Conservation (phyloP, 2,113 vertebrate species). For the Trachemys scripta region DNA sequence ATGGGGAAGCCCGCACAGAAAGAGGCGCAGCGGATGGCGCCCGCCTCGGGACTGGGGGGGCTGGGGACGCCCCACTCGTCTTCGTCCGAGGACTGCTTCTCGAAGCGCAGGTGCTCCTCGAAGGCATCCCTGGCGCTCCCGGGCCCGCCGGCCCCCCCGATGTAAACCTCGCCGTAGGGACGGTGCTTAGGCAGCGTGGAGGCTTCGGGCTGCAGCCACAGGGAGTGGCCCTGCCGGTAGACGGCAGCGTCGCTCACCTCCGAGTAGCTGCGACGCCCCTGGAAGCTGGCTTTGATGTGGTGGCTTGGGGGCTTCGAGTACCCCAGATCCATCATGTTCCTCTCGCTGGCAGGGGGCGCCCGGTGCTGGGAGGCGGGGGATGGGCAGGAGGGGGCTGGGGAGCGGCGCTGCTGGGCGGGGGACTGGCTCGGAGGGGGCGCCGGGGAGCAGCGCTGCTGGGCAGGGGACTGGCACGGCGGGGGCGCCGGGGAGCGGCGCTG, state of each 20-base stretch:
- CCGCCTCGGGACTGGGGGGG: constrained; percentile 84
- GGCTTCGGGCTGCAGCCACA: constrained; percentile 89
- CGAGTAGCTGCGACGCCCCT: constrained; percentile 95
- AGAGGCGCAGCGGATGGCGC: constrained; percentile 89
- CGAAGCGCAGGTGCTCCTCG: constrained; percentile 90
- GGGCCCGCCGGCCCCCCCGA: constrained; percentile 82
- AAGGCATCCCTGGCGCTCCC: constrained; percentile 89
- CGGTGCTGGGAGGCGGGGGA: constrained; percentile 87
- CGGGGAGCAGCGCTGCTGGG: constrained; percentile 73
- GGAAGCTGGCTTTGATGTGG: constrained; percentile 94
- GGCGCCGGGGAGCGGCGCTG: constrained; percentile 89
- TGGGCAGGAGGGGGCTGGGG: constrained; percentile 82
- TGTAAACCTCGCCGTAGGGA: constrained; percentile 87
- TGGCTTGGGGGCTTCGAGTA: constrained; percentile 91
- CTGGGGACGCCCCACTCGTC: constrained; percentile 94
- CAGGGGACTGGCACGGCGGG: constrained; percentile 73
- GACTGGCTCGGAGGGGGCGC: constrained; percentile 80
- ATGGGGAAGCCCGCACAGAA: constrained; percentile 93
- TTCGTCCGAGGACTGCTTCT: constrained; percentile 95
- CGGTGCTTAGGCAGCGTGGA: constrained; percentile 93
- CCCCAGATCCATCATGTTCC: constrained; percentile 84
- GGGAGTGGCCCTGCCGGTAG: constrained; percentile 88
- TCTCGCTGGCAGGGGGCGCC: constrained; percentile 86
- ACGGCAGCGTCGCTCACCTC: constrained; percentile 91
- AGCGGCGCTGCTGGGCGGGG: constrained; percentile 88